phyloP scores from a whole-genome alignment of 2,113 vertebrate species.

The Paramisgurnus dabryanus region DNA sequence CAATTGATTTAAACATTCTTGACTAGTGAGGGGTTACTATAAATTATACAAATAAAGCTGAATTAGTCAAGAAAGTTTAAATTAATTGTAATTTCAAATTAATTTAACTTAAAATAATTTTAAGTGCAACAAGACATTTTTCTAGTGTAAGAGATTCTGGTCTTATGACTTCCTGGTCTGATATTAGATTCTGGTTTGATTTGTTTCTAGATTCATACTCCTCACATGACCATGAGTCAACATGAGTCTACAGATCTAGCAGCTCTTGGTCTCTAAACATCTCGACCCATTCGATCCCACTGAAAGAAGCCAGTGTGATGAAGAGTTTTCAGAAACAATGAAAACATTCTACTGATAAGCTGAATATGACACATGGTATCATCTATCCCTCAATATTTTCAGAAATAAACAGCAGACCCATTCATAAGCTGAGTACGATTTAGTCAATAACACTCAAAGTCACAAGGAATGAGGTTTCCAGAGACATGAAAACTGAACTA shows the following conservation, averaged over 20 bases:
- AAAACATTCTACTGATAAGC: slow-evolving; percentile 59
- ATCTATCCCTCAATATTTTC: neutral
- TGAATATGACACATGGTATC: slow-evolving; percentile 33
- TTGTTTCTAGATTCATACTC: neutral
- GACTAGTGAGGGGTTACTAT: too few species aligned
- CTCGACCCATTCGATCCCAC: slow-evolving; percentile 47
- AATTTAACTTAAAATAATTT: neutral
- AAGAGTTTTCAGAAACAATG: slow-evolving; percentile 64
- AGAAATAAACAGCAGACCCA: slow-evolving; percentile 21
- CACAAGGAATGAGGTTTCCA: slow-evolving; percentile 17
- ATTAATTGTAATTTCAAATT: neutral
- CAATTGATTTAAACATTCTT: too few species aligned
- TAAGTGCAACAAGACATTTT: too few species aligned
- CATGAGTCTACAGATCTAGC: slow-evolving; percentile 42
- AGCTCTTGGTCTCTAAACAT: slow-evolving; percentile 54
- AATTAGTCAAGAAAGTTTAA: too few species aligned
- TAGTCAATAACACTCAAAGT: neutral
- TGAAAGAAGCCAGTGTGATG: slow-evolving; percentile 62
- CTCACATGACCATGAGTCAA: slow-evolving; percentile 44
- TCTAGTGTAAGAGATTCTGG: too few species aligned
- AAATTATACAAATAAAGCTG: neutral
- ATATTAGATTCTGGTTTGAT: too few species aligned
- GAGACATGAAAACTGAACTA: neutral
- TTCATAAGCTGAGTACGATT: slow-evolving; percentile 12
- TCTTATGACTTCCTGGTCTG: too few species aligned